phyloP scores from a whole-genome alignment of 1,140 invertebrate species.

The Rhizoglyphus robini region DNA sequence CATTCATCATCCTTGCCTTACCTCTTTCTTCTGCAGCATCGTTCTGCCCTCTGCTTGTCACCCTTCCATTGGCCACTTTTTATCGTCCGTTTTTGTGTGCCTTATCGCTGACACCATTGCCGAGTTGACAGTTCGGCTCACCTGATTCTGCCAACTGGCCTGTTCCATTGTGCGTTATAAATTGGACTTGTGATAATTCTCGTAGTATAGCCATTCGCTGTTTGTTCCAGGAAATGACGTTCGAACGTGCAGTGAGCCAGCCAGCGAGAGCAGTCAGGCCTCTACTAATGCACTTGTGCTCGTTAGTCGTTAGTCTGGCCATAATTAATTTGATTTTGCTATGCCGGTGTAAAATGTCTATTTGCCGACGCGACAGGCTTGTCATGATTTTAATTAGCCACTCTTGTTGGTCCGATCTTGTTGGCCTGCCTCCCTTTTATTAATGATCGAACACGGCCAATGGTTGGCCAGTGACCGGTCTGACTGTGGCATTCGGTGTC shows the following conservation, averaged over 20 bases:
- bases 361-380: neutral
- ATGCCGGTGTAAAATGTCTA: neutral
- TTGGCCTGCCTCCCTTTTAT: too few relatives aligned
- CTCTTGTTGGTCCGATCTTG: neutral
- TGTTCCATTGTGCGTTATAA: neutral
- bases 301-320: too few relatives aligned
- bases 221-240: constrained; percentile 12
- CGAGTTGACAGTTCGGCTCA: neutral
- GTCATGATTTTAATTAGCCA: neutral
- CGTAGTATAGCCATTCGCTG: neutral
- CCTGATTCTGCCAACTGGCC: neutral
- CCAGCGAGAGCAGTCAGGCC: too few relatives aligned
- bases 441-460: too few relatives aligned
- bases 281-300: too few relatives aligned
- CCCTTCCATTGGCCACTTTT: neutral
- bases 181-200: neutral
- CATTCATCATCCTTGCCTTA: constrained; percentile 11
- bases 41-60: neutral
- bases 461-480: too few relatives aligned
- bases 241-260: neutral
- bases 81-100: neutral
- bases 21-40: neutral
- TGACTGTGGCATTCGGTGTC: too few relatives aligned
- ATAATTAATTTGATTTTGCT: neutral
- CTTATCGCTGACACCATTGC: neutral